Conservation (phyloP, 2,113 vertebrate species). For the Nansenia antarctica region DNA sequence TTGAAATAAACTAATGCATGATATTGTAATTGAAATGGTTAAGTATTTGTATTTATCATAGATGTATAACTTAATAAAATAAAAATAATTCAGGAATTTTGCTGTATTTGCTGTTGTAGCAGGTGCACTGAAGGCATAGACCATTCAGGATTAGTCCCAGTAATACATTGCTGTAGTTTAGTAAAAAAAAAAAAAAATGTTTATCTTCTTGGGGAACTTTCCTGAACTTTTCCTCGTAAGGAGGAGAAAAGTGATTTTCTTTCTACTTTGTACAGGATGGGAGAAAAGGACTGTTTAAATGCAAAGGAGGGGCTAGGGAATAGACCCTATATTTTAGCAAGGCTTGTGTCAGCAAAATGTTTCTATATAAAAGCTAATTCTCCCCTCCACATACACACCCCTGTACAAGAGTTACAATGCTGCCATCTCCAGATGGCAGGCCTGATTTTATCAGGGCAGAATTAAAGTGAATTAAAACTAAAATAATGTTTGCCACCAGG, state of each 20-base stretch:
- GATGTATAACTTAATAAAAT: background rate
- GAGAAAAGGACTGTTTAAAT: slow-evolving; percentile 69
- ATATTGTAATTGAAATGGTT: no score
- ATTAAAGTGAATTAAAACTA: slow-evolving; percentile 81
- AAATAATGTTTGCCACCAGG: slow-evolving; percentile 44
- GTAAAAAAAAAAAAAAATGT: background rate
- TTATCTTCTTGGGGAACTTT: background rate
- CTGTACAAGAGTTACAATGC: slow-evolving; percentile 71
- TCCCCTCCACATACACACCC: slow-evolving; percentile 11
- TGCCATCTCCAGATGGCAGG: slow-evolving; percentile 66
- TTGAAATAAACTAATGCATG: no score
- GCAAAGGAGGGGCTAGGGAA: slow-evolving; percentile 64
- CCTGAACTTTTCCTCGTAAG: slow-evolving; percentile 1
- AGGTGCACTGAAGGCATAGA: background rate
- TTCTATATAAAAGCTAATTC: slow-evolving; percentile 69
- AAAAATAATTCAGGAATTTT: background rate
- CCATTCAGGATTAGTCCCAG: no score
- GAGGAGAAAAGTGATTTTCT: slow-evolving; percentile 16
- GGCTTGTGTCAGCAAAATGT: slow-evolving; percentile 72
- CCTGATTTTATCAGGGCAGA: slow-evolving; percentile 78
- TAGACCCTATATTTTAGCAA: slow-evolving; percentile 68
- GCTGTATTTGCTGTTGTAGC: background rate
- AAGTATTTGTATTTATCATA: background rate
- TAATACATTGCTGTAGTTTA: background rate
- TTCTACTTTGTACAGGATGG: slow-evolving; percentile 17